These are phyloP conservation scores for Meloidogyne floridensis DNA, from an alignment of 1,140 invertebrate genomes.

Conservation along the genomic window DNA sequence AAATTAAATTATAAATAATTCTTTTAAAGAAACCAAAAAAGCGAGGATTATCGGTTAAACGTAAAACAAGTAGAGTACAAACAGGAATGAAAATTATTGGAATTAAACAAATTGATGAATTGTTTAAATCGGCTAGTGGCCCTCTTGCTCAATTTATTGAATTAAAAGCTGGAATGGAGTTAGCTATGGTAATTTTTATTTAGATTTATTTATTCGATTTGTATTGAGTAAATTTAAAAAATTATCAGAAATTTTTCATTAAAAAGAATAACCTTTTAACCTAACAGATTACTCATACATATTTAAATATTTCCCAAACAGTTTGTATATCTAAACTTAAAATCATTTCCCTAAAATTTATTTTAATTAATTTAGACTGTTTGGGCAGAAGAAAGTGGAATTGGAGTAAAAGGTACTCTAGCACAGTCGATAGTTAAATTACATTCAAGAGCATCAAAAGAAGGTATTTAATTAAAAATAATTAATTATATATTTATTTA, in stretches of 20 bases:
- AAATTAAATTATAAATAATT: slow-evolving; percentile 31
- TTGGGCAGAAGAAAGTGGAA: slow-evolving; percentile 65
- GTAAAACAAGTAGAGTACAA: slow-evolving; percentile 57
- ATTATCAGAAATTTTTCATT: too few relatives aligned
- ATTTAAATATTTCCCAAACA: too few relatives aligned
- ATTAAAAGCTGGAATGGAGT: slow-evolving; percentile 55
- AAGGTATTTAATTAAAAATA: not conserved
- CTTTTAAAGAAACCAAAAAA: slow-evolving; percentile 61
- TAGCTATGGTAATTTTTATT: slow-evolving; percentile 50
- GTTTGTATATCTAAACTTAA: too few relatives aligned
- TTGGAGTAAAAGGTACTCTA: slow-evolving; percentile 60
- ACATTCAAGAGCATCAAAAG: slow-evolving; percentile 11
- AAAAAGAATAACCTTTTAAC: too few relatives aligned
- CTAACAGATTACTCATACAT: too few relatives aligned
- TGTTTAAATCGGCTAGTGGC: slow-evolving; percentile 67
- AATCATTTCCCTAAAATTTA: too few relatives aligned
- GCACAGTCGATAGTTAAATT: slow-evolving; percentile 54
- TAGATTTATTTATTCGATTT: not conserved
- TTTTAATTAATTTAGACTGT: slow-evolving; percentile 28
- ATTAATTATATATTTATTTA: not conserved
- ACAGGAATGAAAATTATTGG: slow-evolving; percentile 67
- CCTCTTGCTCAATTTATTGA: slow-evolving; percentile 64
- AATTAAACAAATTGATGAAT: slow-evolving; percentile 69
- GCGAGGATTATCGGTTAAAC: slow-evolving; percentile 65
- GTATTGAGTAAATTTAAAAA: not conserved